Evolutionary conservation across 1,140 invertebrate genomes (phyloP), one percentile per base, ranked within the genome.

Genomic region (Campoletis sonorensis): DNA sequence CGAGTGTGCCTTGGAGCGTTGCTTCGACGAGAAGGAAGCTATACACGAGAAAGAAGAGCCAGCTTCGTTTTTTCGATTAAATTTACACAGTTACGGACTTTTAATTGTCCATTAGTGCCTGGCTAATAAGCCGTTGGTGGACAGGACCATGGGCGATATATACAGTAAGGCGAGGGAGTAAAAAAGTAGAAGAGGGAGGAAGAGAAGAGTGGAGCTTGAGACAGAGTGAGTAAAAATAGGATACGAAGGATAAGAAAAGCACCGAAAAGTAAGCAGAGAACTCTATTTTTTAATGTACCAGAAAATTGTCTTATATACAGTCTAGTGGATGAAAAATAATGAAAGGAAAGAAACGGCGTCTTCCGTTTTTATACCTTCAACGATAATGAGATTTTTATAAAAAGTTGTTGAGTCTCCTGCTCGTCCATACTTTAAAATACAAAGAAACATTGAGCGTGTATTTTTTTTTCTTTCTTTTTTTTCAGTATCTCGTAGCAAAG

Each of bases 31-130:
- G 61, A 15, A 68, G 27, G 16, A 49, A 15, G 27, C 16, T 70
- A 70, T 70, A 33, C 26, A 27, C 82, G 61, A 75, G 45, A 54
- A 68, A 54, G 58, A 67, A 18, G 40, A 26, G 70, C 15, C 33
- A 15, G 37, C 58, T 76, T 82, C 70, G 61, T 73, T 81, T 84
- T 85, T 86, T 81, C 82, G 81, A 87, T 87, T 85, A 86, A 86
- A 87, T 87, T 86, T 85, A 87, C 86, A 81, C 79, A 64, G 71
- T 83, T 68, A 85, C 82, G 68, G 86, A 87, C 82, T 87, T 87
- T 87, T 84, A 84, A 87, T 87, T 84, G 86, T 82, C 82, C 82
- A 84, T 87, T 84, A 82, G 81, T 80, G 73, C 70, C 78, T 23
- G 45, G 82, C 79, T 83, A 83, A 83, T 83, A 78, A 77, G 80